Conservation (phyloP, 2,797 vertebrate genomes). For the Pagetopsis macropterus region DNA sequence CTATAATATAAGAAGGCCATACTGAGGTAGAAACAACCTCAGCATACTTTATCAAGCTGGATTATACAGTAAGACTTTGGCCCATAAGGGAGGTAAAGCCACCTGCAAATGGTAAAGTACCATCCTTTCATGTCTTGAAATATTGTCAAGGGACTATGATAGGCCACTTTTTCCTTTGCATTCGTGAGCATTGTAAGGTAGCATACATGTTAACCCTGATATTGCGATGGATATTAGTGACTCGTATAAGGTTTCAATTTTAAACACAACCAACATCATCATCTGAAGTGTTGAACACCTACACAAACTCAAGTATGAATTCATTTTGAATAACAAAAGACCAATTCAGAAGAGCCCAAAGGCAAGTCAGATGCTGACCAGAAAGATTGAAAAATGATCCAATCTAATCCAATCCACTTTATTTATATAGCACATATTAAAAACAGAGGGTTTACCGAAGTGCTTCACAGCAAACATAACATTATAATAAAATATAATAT, state of each 20-base stretch:
- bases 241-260: neutral
- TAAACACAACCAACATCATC: neutral
- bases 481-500: too few species aligned
- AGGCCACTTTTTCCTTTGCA: neutral
- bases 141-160: neutral
- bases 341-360: neutral
- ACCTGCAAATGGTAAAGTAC: neutral
- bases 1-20: constrained; percentile 2
- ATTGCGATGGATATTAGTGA: neutral
- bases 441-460: too few species aligned
- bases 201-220: neutral
- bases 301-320: neutral
- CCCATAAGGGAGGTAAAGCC: neutral
- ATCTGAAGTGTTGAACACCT: neutral
- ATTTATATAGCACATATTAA: too few species aligned
- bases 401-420: too few species aligned
- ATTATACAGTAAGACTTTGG: neutral
- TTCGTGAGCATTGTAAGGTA: neutral
- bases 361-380: neutral
- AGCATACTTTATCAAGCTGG: neutral
- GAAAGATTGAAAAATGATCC: neutral
- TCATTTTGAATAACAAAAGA: neutral
- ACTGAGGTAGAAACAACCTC: constrained; percentile 1
- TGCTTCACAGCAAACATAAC: too few species aligned
- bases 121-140: neutral